Base-by-base conservation (phyloP, 2,888 invertebrate genomes). In the Caenorhabditis doughertyi region DNA sequence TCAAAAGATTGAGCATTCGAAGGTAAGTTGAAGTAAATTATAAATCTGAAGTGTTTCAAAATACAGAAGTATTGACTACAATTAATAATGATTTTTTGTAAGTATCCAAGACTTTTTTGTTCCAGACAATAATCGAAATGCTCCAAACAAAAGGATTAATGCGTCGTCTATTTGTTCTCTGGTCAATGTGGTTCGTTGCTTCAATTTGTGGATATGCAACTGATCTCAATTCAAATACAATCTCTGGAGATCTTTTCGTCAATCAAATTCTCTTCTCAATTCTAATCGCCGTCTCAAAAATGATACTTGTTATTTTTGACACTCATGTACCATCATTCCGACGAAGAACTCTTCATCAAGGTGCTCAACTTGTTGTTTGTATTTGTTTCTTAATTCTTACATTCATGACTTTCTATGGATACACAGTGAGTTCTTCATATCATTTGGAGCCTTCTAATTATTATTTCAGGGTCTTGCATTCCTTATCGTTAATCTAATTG, bases 221-320 rank as follows among this genome's bases (percentile, higher is more conserved):
- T 42, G 91, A 91, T 64, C 74, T 91, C 53, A 89, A 91, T 73
- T 90, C 90, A 27, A 88, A 87, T 35, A 85, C 86, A 11, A 88
- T 91, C 68, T 83, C 85, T 39, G 91, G 91, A 16, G 86, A 91
- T 73, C 83, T 91, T 51, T 91, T 85, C 73, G 47, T 89, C 79
- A 91, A 91, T 74, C 91, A 91, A 80, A 85, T 90, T 32, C 85
- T 91, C 25, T 89, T 91, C 83, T 89, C 90, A 21, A 84, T 89
- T 49, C 84, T 91, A 51, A 90, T 90, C 44, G 89, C 89, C n/a
- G 83, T 87, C 25, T 90, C 90, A 18, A 91, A 91, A 81, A 89
- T 90, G 83, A 58, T 89, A 9, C 84, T 91, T n/a, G 89, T 91
- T 1, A 49, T 85, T 1, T 84, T 89, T 32, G 91, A 91, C 81